Conservation (phyloP, 2,113 vertebrate species). For the Nothocercus julius region DNA sequence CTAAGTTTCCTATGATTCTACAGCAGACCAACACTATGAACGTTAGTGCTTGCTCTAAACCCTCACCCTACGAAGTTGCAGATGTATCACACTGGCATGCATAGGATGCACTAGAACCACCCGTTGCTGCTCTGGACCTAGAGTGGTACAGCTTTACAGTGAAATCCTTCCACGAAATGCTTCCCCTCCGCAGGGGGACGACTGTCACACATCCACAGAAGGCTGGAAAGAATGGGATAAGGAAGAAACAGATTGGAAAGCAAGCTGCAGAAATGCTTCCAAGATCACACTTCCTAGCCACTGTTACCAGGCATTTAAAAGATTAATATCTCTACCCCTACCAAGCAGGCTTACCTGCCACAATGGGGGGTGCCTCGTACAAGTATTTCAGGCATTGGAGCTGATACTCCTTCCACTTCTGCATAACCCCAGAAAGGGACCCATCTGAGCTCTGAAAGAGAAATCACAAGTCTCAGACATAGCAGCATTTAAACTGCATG, state of each 20-base stretch:
- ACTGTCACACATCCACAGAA: background rate
- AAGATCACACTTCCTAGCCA: background rate
- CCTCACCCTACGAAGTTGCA: background rate
- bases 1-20: background rate
- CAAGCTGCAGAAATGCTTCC: background rate
- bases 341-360: conserved; percentile 66
- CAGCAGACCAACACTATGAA: background rate
- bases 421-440: conserved; percentile 78
- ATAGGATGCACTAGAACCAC: background rate
- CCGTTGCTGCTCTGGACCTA: background rate
- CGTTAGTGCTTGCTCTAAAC: background rate
- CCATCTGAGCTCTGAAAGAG: conserved; percentile 71
- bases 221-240: background rate
- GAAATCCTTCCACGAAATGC: background rate
- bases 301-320: background rate
- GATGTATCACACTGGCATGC: background rate
- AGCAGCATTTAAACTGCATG: background rate
- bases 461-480: background rate
- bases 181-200: background rate
- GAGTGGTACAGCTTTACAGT: background rate
- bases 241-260: background rate
- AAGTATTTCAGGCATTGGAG: conserved; percentile 79
- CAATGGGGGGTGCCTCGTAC: conserved; percentile 65
- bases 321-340: background rate
- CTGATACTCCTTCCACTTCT: conserved; percentile 82